Evolutionary conservation across 2,797 vertebrate genomes (phyloP), one percentile per base, ranked within the genome.

Genomic region (Sebastolobus alascanus): DNA sequence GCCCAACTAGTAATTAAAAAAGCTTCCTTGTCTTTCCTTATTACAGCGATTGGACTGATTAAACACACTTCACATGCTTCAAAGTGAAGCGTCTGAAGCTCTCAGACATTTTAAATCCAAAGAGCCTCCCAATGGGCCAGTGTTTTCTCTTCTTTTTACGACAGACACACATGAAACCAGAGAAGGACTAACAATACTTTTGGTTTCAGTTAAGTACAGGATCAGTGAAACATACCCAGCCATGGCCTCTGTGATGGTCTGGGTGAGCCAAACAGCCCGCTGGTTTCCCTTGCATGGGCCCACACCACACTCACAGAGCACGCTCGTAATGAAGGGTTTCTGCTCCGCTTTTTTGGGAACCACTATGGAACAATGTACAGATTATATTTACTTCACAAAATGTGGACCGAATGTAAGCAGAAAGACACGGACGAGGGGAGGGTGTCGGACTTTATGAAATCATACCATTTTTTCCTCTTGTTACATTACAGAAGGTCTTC

Each of bases 181-280:
- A 89, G 87, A 84, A 73, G 80, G 82, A 84, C 94, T 69, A 94
- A 94, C 93, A 95, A 95, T 93, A 91, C 93, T 91, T 94, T 90
- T 93, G 89, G 91, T 90, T 93, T 92, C 61, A 64, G 85, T 76
- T 91, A 92, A 92, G 82, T 92, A 89, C 84, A 92, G 90, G 88
- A 93, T 86, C 80, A 92, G 87, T 81, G 77, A 84, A 84, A 81
- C 84, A 56, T 79, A 71, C 65, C 82, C 80, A 27, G 83, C 67
- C 65, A 35, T 52, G 87, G 89, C 81, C 75, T 86, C 81, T 84
- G 82, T 86, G 91, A 89, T 90, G 90, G 89, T 90, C 87, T 84
- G 84, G 60, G 52, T 68, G 70, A 91, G 82, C 77, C 85, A 82
- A 79, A 71, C 66, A 77, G 86, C 79, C 75, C 20, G 58, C 85